Evolutionary conservation across 2,888 invertebrate genomes (phyloP), one percentile per base, ranked within the genome.

Genomic region (Hirtodrosophila trivittata): DNA sequence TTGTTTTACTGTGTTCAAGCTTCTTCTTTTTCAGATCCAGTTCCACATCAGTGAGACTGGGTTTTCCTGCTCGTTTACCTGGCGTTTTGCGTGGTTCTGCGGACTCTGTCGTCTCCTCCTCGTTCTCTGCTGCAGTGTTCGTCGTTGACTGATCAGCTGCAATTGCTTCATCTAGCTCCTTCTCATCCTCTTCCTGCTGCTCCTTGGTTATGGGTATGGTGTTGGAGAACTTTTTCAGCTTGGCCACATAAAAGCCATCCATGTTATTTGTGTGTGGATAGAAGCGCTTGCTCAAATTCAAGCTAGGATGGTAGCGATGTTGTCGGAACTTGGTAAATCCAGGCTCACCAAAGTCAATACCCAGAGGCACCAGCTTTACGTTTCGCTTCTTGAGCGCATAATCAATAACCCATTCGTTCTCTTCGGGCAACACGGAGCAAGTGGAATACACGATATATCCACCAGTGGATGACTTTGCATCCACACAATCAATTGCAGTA

Each of bases 201-300:
- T 91, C 90, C 71, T 89, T 89, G 77, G 72, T 92, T 71, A 91
- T 90, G 2, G 92, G 92, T 91, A 93, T 92, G 33, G 93, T 92
- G 91, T 98, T 97, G 0, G 97, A 97, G 89, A 98, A 95, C 89
- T 99, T 99, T 91, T 98, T 97, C 9, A 99, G 91, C 91, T 99
- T 99, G 0, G 98, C 98, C 1, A 99, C 98, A 92, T 95, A 99
- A 91, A 99, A 99, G 2, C 99, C 99, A 91, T 99, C 99, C 96
- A 99, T 97, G 89, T 99, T 99, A 89, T 99, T 98, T 1, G 96
- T 95, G 89, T 99, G 99, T 0, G 99, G 99, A 91, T 99, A 99
- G 91, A 97, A 98, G 47, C 99, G 93, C 88, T 94, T 94, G 0
- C 97, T 96, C 57, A 97, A 91, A 87, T 96, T 97, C 90, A 99